These are phyloP conservation scores for Philopotamus ludificatus DNA, from an alignment of 1,140 invertebrate genomes.

Conservation along the genomic window DNA sequence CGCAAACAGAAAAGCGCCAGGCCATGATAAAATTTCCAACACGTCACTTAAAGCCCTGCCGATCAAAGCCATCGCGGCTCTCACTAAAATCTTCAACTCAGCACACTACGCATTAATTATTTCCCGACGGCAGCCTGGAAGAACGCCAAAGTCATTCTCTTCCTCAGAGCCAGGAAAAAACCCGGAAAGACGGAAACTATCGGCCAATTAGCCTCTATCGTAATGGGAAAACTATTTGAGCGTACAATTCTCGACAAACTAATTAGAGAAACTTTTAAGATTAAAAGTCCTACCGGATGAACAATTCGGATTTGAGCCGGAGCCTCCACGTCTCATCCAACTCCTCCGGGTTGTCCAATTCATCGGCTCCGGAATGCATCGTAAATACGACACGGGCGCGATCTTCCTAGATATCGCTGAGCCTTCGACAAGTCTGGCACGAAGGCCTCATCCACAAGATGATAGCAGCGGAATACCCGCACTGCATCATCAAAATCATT, in stretches of 20 bases:
- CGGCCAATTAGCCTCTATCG: no score
- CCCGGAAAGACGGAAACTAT: no score
- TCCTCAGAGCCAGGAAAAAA: no score
- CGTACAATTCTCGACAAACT: no score
- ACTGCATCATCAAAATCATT: constrained; percentile 32
- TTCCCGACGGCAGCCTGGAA: no score
- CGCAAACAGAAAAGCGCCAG: not conserved
- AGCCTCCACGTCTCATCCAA: constrained; percentile 37
- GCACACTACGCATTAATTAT: no score
- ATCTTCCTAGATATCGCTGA: constrained; percentile 43
- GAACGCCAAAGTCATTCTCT: no score
- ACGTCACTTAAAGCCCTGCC: not conserved
- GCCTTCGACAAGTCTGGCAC: constrained; percentile 46
- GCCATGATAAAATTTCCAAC: not conserved
- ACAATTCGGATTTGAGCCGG: constrained; percentile 40
- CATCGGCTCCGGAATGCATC: constrained; percentile 34
- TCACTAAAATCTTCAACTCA: not conserved
- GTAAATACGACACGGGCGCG: constrained; percentile 38
- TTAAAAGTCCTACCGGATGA: constrained; percentile 20
- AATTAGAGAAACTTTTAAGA: no score
- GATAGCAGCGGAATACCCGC: constrained; percentile 14
- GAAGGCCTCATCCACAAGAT: constrained; percentile 41
- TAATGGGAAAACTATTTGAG: no score
- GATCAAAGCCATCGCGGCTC: not conserved
- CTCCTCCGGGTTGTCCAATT: constrained; percentile 33